Evolutionary conservation across 2,113 vertebrate species (phyloP).

Genomic region (Dryoscopus gambensis): DNA sequence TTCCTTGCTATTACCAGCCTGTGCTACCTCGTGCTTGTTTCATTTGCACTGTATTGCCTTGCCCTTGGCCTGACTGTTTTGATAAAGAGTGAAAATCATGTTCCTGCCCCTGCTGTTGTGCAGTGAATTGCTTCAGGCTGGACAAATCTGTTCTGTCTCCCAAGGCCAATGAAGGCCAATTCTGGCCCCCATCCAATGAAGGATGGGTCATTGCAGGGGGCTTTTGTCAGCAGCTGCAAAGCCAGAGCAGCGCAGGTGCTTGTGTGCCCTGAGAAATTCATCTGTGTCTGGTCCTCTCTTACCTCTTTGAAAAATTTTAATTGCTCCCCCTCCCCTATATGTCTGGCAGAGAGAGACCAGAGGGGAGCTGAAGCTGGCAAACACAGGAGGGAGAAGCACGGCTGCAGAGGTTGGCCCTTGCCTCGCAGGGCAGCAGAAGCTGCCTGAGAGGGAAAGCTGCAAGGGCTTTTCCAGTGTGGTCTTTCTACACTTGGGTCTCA

Average conservation of each 20-base stretch:
- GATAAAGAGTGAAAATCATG: neutral
- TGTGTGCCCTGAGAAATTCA: neutral
- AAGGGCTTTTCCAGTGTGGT: neutral
- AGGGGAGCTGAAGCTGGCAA: neutral
- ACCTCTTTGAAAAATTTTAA: neutral
- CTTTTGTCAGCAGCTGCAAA: neutral
- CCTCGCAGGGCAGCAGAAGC: rapidly evolving
- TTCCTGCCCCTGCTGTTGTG: neutral
- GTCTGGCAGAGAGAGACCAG: neutral
- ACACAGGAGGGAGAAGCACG: neutral
- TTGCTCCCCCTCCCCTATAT: neutral
- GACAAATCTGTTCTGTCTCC: neutral
- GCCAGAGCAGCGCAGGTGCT: rapidly evolving
- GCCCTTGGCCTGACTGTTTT: neutral
- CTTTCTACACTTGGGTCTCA: neutral
- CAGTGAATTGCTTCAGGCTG: neutral
- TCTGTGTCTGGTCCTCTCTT: neutral
- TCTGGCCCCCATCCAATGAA: no score
- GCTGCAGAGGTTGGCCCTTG: neutral
- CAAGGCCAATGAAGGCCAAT: no score
- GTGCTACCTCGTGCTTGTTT: neutral
- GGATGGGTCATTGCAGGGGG: neutral
- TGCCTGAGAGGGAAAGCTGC: neutral
- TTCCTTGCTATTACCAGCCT: neutral
- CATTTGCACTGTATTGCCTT: neutral